Evolutionary conservation across 2,113 vertebrate species (phyloP).

Genomic region (Vireo altiloquus): DNA sequence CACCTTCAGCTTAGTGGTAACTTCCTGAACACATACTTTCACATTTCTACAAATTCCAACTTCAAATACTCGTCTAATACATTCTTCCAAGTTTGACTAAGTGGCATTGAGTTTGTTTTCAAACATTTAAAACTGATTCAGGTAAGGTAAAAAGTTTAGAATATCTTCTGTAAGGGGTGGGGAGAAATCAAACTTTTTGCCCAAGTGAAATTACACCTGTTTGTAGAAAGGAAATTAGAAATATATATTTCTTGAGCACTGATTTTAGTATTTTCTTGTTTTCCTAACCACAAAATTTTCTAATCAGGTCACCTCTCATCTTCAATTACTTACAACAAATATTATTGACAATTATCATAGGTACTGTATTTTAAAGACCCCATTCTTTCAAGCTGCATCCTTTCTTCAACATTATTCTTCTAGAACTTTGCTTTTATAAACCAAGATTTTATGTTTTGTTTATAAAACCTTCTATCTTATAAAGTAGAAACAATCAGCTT

Average conservation of each 20-base stretch:
- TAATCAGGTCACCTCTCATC: neutral
- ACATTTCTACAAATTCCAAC: neutral
- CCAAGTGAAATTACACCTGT: neutral
- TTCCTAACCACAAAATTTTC: neutral
- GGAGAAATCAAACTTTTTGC: neutral
- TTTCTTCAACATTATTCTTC: neutral
- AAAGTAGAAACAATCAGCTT: neutral
- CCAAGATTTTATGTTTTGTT: neutral
- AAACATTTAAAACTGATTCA: neutral
- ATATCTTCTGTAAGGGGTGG: neutral
- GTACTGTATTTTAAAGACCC: neutral
- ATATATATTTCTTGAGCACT: neutral
- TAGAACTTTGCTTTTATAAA: neutral
- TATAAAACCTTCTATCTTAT: neutral
- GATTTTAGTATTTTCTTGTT: neutral
- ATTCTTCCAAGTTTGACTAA: neutral
- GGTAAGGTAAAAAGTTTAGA: neutral
- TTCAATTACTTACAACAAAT: neutral
- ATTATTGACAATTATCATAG: neutral
- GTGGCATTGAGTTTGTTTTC: neutral
- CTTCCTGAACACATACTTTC: accelerated
- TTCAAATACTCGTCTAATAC: neutral
- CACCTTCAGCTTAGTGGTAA: neutral
- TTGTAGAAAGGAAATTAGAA: neutral
- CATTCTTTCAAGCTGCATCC: neutral